Evolutionary conservation across 1,140 invertebrate species (phyloP), one percentile per base, ranked within the genome.

Genomic region (Tetranychus urticae): DNA sequence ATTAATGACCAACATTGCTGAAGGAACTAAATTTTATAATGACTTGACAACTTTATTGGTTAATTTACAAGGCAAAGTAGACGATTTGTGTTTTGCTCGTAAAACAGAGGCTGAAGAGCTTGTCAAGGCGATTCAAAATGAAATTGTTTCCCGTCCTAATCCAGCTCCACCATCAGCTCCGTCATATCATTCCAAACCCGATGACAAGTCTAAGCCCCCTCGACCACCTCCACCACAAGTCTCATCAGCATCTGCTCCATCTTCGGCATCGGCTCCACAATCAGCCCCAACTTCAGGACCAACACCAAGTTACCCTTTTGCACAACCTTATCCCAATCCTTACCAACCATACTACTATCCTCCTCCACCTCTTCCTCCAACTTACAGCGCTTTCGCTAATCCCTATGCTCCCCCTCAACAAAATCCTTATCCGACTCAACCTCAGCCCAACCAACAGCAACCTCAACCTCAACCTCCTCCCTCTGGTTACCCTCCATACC

Each of bases 61-160:
- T 6, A 82, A 83, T 37, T 91, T 96, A 72, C 96, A 99, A 79
- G 93, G 88, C 71, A 98, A 98, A 76, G 86, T 98, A 67, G 84
- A 83, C 1, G 96, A 99, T 75, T 97, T 90, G 74, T 94, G 90
- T 72, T 98, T 98, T 75, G 94, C 94, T 39, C 84, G 94, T 5
- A 92, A 94, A 76, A 97, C 93, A 1, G 94, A 98, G 73, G 97
- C 97, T 73, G 94, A 98, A 66, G 94, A 98, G 74, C 71, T 97
- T 58, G 75, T 97, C 71, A 88, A 88, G 71, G 86, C 90, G 74
- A 75, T 91, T 55, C 88, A 86, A 33, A 81, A 83, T 63, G 81
- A 83, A 68, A 77, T 82, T 23, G 82, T 83, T 62, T 77, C 82
- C 57, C 71, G 74, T 61, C 70, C 77, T 34, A 72, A 73, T 10